Evolutionary conservation across 1,140 invertebrate species (phyloP).

Genomic region (Protaetia brevitarsis): DNA sequence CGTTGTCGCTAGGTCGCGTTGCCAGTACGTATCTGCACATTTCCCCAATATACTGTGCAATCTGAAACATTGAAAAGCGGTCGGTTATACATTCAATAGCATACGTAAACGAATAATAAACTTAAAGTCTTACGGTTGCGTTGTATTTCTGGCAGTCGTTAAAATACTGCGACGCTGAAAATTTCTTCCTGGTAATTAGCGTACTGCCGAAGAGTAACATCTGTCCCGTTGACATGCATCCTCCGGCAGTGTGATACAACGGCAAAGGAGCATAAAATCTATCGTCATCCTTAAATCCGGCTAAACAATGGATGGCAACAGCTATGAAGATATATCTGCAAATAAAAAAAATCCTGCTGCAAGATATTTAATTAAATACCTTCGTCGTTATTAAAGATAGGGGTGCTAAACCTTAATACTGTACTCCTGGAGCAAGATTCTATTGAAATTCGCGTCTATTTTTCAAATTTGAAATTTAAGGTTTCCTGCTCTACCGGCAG

Average conservation of each 20-base stretch:
- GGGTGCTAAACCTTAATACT: no score
- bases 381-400: no score
- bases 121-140: conserved; percentile 82
- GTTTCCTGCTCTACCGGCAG: no score
- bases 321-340: conserved; percentile 76
- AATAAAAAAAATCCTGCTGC: conserved; percentile 35
- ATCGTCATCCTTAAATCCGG: conserved; percentile 68
- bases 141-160: conserved; percentile 92
- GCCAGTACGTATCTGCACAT: conserved; percentile 96
- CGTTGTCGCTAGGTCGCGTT: conserved; percentile 71
- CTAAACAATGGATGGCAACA: conserved; percentile 67
- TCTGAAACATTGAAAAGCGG: conserved; percentile 56
- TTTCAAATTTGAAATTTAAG: no score
- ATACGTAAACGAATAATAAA: no score
- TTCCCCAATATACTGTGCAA: conserved; percentile 96
- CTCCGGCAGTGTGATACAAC: conserved; percentile 95
- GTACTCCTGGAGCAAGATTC: no score
- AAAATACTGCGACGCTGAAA: conserved; percentile 95
- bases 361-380: not conserved
- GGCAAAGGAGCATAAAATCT: conserved; percentile 91
- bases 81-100: not conserved
- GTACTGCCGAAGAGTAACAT: conserved; percentile 81
- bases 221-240: conserved; percentile 80
- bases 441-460: no score
- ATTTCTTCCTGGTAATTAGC: conserved; percentile 86